These are phyloP conservation scores for Pantala flavescens DNA, from an alignment of 1,140 invertebrate genomes.

Conservation along the genomic window DNA sequence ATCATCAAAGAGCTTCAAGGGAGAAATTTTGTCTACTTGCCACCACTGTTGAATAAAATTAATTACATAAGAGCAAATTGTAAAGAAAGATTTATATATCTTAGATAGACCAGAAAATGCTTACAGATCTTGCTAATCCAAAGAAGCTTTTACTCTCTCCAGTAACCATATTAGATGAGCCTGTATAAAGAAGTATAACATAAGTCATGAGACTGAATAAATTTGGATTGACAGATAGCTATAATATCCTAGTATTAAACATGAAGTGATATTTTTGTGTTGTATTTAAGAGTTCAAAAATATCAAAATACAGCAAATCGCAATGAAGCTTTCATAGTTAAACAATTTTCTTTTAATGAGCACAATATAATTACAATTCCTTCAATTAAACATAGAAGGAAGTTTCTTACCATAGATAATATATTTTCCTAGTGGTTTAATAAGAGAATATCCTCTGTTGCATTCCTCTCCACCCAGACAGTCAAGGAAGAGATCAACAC, in stretches of 20 bases:
- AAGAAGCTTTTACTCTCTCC: constrained; percentile 83
- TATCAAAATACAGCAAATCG: no score
- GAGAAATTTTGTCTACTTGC: constrained; percentile 82
- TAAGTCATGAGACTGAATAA: no score
- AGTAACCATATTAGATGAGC: constrained; percentile 73
- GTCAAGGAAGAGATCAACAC: constrained; percentile 79
- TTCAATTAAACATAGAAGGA: no score
- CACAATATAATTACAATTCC: no score
- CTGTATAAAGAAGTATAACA: constrained; percentile 33
- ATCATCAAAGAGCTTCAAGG: constrained; percentile 79
- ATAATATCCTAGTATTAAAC: no score
- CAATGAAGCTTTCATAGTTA: no score
- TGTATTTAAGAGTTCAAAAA: no score
- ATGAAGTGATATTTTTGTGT: no score
- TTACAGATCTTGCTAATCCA: constrained; percentile 72
- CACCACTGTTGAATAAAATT: constrained; percentile 58
- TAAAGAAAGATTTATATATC: neutral
- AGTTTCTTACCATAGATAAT: constrained; percentile 64
- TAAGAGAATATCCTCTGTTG: constrained; percentile 66
- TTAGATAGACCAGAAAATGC: constrained; percentile 30
- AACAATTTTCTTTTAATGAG: no score
- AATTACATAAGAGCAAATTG: neutral
- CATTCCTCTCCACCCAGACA: constrained; percentile 82
- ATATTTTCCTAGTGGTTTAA: constrained; percentile 84
- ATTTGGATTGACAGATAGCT: no score